A percentile compares a stretch with the other conserved stretches of the same genome.
Conservation (phyloP, 2,797 vertebrate species). For the Chaunax sp. region DNA sequence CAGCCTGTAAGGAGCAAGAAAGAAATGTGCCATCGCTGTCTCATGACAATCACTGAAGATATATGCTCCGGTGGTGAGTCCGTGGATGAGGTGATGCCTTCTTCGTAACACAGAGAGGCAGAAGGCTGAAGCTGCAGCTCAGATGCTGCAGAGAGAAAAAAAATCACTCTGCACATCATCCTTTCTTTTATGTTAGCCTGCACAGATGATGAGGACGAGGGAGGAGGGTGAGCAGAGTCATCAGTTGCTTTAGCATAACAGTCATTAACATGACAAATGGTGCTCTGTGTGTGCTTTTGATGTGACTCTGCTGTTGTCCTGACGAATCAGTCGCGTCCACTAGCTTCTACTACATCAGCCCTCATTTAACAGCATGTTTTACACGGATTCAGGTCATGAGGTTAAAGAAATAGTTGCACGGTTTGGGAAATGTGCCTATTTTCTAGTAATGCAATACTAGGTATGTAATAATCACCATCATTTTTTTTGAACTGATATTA, state of each 20-base stretch:
- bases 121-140: slow-evolving; percentile 48
- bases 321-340: slow-evolving; percentile 33
- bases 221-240: slow-evolving; percentile 42
- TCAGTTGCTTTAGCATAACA: slow-evolving; percentile 60
- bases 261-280: slow-evolving; percentile 67
- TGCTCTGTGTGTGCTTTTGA: slow-evolving; percentile 41
- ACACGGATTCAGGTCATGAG: not conserved
- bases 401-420: not conserved
- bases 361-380: not conserved
- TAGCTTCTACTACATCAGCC: not conserved
- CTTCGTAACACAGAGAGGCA: slow-evolving; percentile 55
- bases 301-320: slow-evolving; percentile 6
- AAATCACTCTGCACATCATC: slow-evolving; percentile 6
- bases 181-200: slow-evolving; percentile 29
- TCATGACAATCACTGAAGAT: slow-evolving; percentile 15
- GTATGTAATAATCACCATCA: too few relatives aligned
- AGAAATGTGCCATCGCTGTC: slow-evolving; percentile 27
- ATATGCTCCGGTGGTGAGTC: slow-evolving; percentile 30
- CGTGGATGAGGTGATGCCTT: slow-evolving; percentile 59
- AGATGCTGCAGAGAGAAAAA: not conserved
- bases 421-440: not conserved
- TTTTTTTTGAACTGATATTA: too few relatives aligned
- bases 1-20: slow-evolving; percentile 6
- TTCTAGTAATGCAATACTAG: too few relatives aligned
- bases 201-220: slow-evolving; percentile 2